Conservation (phyloP, 2,113 vertebrate genomes). For the Callocephalon fimbriatum region DNA sequence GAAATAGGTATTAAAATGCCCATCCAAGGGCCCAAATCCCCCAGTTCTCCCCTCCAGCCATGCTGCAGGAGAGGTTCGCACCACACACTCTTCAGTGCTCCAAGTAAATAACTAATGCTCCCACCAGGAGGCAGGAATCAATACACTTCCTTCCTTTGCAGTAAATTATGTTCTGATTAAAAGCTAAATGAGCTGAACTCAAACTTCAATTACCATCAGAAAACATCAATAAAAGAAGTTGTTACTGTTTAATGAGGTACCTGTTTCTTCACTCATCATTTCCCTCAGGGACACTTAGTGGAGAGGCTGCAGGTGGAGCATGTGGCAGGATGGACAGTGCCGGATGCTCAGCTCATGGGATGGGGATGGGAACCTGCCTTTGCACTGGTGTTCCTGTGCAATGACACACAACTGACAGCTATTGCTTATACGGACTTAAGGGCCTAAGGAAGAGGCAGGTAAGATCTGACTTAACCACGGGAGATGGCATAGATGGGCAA, state of each 20-base stretch:
- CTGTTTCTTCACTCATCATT: not conserved
- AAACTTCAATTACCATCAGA: not conserved
- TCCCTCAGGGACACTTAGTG: not conserved
- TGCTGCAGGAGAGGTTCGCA: not conserved
- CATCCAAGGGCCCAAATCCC: too few species aligned
- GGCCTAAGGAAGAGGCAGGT: not conserved
- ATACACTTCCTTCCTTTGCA: not conserved
- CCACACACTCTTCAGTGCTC: fast-evolving
- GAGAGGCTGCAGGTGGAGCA: not conserved
- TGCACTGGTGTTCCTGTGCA: not conserved
- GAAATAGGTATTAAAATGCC: not conserved
- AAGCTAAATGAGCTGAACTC: constrained; percentile 36
- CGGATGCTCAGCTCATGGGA: not conserved
- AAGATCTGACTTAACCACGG: not conserved
- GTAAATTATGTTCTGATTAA: constrained; percentile 32
- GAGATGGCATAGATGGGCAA: not conserved
- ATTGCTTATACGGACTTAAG: not conserved
- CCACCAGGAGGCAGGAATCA: not conserved
- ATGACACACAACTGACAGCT: not conserved
- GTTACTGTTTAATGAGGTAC: not conserved
- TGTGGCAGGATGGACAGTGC: fast-evolving
- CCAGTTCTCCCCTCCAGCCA: not conserved
- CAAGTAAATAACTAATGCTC: not conserved
- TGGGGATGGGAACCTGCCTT: not conserved
- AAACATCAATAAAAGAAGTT: constrained; percentile 6